Percentiles rank a stretch among this genome's conserved stretches.
Evolutionary conservation across 2,888 invertebrate species (phyloP).

Genomic region (Spatulosminthurus flaviceps): DNA sequence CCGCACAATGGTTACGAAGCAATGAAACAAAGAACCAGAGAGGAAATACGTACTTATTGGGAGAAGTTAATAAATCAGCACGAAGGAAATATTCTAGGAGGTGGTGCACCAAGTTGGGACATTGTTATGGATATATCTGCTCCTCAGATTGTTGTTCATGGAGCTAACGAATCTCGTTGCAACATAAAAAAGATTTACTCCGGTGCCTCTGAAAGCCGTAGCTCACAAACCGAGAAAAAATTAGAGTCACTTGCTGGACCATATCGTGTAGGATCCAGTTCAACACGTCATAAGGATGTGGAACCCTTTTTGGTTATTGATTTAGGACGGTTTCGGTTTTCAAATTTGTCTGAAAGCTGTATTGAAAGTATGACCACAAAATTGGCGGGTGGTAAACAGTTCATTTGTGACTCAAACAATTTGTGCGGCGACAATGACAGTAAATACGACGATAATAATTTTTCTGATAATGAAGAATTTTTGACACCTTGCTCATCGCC

Average conservation of each 20-base stretch:
- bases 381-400: conserved; percentile 9
- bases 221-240: neutral
- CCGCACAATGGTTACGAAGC: conserved; percentile 68
- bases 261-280: neutral
- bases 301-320: conserved; percentile 80
- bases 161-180: conserved; percentile 46
- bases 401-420: conserved; percentile 30
- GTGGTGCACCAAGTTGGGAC: conserved; percentile 73
- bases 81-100: conserved; percentile 51
- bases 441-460: conserved; percentile 57
- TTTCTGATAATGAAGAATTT: conserved; percentile 73
- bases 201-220: neutral
- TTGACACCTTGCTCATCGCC: conserved; percentile 89
- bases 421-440: conserved; percentile 61
- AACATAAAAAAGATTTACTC: conserved; percentile 43
- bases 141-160: conserved; percentile 87
- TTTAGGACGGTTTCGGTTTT: conserved; percentile 83
- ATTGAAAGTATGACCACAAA: neutral
- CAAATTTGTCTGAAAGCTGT: conserved; percentile 58
- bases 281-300: neutral
- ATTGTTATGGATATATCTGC: conserved; percentile 91
- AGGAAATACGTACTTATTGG: conserved; percentile 80
- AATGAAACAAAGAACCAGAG: conserved; percentile 75
- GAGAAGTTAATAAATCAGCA: conserved; percentile 66
- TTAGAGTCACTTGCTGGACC: neutral